Evolutionary conservation across 2,113 vertebrate genomes (phyloP), one percentile per base, ranked within the genome.

Genomic region (Numida meleagris): DNA sequence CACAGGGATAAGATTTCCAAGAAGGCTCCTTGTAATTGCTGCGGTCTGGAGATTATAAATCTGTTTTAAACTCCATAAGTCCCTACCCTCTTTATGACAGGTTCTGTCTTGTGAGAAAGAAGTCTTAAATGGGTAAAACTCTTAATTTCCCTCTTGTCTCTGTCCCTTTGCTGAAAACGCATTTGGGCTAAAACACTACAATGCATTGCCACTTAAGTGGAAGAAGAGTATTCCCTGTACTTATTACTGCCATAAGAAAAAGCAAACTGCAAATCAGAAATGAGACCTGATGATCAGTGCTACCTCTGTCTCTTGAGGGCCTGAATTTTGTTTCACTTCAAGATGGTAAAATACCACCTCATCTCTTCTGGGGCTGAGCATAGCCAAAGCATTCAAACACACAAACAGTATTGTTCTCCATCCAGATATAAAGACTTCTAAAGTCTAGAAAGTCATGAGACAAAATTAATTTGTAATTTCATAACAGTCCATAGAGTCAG

Each of bases 381-480:
- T 0, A 81, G 34, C 43, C 46, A 83, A 75, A 68, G 8, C 27
- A 42, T 61, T 86, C 65, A 83, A 93, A 80, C 17, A 59, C 1
- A 1, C 17, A 57, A 78, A 68, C 51, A 20, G 91, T 83, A 80
- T 20, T 71, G 9, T 43, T 91, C 33, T 29, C 23, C 43, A 57
- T 65, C 25, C 40, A 62, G 29, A 59, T 82, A 63, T 33, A 80
- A 85, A 82, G 63, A 29, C 46, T 50, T 63, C 33, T 57, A 31
- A 87, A 82, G 19, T 43, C 34, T 77, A 63, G 43, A 71, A 89
- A 82, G 63, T 45, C 3, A 24, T 61, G 58, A 77, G 19, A 51
- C 19, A 88, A 86, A 80, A 88, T 88, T 53, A 85, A 79, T 33
- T 33, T 46, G 20, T 58, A 59, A 86, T 90, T 95, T 90, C 23